Conservation (phyloP, 2,888 invertebrate species). For the Euplexia lucipara region DNA sequence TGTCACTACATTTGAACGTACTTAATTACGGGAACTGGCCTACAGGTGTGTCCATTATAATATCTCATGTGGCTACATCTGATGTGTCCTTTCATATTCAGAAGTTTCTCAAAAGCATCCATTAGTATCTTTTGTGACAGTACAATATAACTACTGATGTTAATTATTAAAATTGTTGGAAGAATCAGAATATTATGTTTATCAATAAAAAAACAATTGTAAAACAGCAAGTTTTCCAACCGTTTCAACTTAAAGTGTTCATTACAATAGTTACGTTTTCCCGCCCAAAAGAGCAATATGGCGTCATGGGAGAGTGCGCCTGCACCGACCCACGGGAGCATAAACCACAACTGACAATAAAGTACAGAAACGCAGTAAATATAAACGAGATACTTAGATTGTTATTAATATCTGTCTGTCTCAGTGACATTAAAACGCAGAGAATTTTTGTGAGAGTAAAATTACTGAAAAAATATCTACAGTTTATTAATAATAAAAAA, state of each 20-base stretch:
- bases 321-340: slow-evolving; percentile 76
- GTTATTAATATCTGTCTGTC: slow-evolving; percentile 3
- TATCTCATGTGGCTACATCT: too few relatives aligned
- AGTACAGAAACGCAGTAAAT: slow-evolving; percentile 61
- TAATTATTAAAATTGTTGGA: too few relatives aligned
- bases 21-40: too few relatives aligned
- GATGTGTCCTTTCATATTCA: too few relatives aligned
- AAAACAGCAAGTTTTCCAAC: slow-evolving; percentile 31
- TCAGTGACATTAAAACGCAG: too few relatives aligned
- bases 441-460: too few relatives aligned
- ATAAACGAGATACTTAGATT: slow-evolving; percentile 39
- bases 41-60: too few relatives aligned
- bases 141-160: neutral
- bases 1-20: too few relatives aligned
- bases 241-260: slow-evolving; percentile 45
- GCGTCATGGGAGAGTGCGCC: slow-evolving; percentile 88
- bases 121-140: neutral
- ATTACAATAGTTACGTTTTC: slow-evolving; percentile 72
- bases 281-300: slow-evolving; percentile 84
- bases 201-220: neutral
- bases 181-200: neutral
- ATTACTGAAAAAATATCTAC: too few relatives aligned
- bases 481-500: too few relatives aligned
- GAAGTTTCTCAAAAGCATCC: neutral
- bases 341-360: slow-evolving; percentile 84